Evolutionary conservation across 1,140 invertebrate genomes (phyloP).

Genomic region (Cydia strobilella): DNA sequence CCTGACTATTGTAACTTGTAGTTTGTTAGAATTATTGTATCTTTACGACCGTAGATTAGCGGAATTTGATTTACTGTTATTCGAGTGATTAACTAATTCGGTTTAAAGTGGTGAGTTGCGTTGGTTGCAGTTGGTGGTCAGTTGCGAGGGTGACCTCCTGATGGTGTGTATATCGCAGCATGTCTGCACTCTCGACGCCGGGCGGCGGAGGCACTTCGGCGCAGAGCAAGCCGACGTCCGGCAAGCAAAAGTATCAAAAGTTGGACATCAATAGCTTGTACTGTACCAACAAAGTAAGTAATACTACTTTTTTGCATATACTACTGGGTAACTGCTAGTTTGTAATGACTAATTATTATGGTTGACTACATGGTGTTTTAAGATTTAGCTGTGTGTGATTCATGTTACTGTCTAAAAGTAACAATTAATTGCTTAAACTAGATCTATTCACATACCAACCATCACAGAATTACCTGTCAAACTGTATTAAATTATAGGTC

Average conservation of each 20-base stretch:
- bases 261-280: slow-evolving; percentile 99
- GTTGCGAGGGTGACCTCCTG: slow-evolving; percentile 78
- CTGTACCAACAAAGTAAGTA: slow-evolving; percentile 90
- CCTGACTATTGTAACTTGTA: slow-evolving; percentile 40
- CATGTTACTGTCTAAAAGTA: not conserved
- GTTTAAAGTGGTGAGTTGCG: slow-evolving; percentile 46
- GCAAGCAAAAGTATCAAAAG: slow-evolving; percentile 95
- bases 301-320: slow-evolving; percentile 1
- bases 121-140: slow-evolving; percentile 76
- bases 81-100: slow-evolving; percentile 27
- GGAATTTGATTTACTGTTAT: slow-evolving; percentile 42
- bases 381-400: not conserved
- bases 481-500: too few relatives aligned
- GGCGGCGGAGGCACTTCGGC: slow-evolving; percentile 80
- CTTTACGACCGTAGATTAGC: slow-evolving; percentile 30
- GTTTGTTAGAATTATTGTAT: slow-evolving; percentile 43
- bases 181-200: slow-evolving; percentile 81
- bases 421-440: not conserved
- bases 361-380: not conserved
- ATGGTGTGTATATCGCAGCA: slow-evolving; percentile 81
- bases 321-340: not conserved
- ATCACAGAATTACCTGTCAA: too few relatives aligned
- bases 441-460: not conserved
- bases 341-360: not conserved
- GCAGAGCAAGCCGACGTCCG: slow-evolving; percentile 79